phyloP scores from a whole-genome alignment of 2,888 invertebrate species.

The Habroteleia sp. region DNA sequence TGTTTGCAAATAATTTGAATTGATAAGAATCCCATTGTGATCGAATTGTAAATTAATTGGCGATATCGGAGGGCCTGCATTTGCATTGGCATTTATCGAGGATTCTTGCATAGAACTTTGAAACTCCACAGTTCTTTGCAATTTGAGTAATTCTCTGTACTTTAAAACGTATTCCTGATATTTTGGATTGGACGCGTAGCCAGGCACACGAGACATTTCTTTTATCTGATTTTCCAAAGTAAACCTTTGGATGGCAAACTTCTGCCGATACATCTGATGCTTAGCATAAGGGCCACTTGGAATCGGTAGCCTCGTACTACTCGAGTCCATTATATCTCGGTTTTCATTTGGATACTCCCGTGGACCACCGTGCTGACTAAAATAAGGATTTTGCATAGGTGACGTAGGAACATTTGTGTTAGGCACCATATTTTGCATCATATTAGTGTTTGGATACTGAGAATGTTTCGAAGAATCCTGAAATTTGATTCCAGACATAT shows the following conservation, averaged over 20 bases:
- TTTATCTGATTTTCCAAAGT: slow-evolving; percentile 75
- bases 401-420: slow-evolving; percentile 64
- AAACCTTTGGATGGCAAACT: slow-evolving; percentile 75
- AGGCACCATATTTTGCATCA: slow-evolving; percentile 65
- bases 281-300: slow-evolving; percentile 66
- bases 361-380: slow-evolving; percentile 68
- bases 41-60: slow-evolving; percentile 79
- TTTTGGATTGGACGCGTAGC: slow-evolving; percentile 76
- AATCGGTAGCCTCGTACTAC: slow-evolving; percentile 49
- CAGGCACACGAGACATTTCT: slow-evolving; percentile 74
- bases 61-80: slow-evolving; percentile 63
- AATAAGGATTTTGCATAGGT: slow-evolving; percentile 70
- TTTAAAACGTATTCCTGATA: slow-evolving; percentile 77
- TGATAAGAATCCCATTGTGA: slow-evolving; percentile 78
- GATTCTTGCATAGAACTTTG: slow-evolving; percentile 73
- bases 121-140: slow-evolving; percentile 75
- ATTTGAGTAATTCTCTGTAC: slow-evolving; percentile 74
- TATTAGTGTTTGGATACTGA: slow-evolving; percentile 68
- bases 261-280: slow-evolving; percentile 75
- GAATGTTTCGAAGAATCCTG: slow-evolving; percentile 68
- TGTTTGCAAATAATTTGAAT: slow-evolving; percentile 72
- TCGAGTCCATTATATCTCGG: slow-evolving; percentile 67
- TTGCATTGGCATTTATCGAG: slow-evolving; percentile 62
- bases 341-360: slow-evolving; percentile 71
- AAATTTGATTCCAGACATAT: slow-evolving; percentile 68